phyloP scores from a whole-genome alignment of 2,888 invertebrate species.

The Ellobium chinense region DNA sequence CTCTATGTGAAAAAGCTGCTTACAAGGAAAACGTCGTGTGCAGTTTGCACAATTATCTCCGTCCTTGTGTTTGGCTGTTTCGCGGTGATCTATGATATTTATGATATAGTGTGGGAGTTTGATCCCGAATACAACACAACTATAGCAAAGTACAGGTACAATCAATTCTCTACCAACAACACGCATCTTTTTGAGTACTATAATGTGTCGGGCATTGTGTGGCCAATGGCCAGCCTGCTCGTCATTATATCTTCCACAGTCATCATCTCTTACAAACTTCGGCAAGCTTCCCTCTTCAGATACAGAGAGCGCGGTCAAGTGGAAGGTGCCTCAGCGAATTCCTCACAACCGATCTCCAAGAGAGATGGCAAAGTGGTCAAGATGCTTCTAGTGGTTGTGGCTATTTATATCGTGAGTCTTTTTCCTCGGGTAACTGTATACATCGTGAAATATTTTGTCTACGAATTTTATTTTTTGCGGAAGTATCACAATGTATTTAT shows the following conservation, averaged over 20 bases:
- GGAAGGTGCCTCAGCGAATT: background rate
- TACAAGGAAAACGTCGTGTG: background rate
- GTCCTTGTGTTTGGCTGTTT: slow-evolving; percentile 3
- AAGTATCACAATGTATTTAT: slow-evolving; percentile 21
- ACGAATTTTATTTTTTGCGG: slow-evolving; percentile 17
- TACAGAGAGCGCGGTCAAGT: background rate
- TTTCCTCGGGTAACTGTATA: slow-evolving; percentile 5
- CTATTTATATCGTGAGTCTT: slow-evolving; percentile 6
- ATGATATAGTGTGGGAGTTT: background rate
- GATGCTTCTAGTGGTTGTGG: slow-evolving; percentile 28
- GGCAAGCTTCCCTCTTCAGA: background rate
- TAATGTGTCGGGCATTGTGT: background rate
- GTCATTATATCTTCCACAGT: background rate
- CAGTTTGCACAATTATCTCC: background rate
- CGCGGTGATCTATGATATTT: slow-evolving; percentile 2
- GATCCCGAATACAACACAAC: background rate
- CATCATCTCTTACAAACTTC: background rate
- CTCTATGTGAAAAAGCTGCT: background rate
- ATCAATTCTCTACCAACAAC: background rate
- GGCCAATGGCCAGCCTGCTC: background rate
- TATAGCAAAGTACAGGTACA: background rate
- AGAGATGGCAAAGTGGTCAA: slow-evolving; percentile 21
- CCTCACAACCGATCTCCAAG: background rate
- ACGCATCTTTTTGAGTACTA: background rate
- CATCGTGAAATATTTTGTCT: background rate